Conservation (phyloP, 2,797 vertebrate species). For the Fringilla coelebs region DNA sequence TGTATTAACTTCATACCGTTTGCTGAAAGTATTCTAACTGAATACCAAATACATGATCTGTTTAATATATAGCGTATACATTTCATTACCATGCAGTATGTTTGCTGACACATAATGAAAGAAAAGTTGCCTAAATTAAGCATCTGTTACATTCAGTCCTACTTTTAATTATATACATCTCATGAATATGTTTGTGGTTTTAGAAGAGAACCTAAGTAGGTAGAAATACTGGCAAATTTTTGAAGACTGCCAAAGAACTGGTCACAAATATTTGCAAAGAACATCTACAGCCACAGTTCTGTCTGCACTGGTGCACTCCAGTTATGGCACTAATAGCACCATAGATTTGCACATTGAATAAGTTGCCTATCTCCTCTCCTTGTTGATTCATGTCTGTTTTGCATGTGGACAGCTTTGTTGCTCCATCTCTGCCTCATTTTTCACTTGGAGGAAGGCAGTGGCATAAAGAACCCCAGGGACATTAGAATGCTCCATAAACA, state of each 20-base stretch:
- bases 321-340: background rate
- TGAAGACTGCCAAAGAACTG: background rate
- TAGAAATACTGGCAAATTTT: background rate
- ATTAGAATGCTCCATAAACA: conserved; percentile 25
- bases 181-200: background rate
- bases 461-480: conserved; percentile 6
- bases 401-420: background rate
- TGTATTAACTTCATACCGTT: background rate
- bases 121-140: conserved; percentile 10
- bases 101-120: background rate
- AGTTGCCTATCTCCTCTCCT: background rate
- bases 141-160: background rate
- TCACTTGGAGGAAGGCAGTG: conserved; percentile 8
- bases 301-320: background rate
- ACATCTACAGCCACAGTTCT: background rate
- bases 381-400: background rate
- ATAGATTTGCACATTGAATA: background rate
- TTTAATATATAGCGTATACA: background rate
- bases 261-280: background rate
- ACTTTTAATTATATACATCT: background rate
- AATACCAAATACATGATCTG: background rate
- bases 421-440: background rate
- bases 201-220: background rate
- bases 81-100: background rate
- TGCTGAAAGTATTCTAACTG: background rate